Base-by-base conservation (phyloP, 2,888 invertebrate species). In the Watsonalla binaria region DNA sequence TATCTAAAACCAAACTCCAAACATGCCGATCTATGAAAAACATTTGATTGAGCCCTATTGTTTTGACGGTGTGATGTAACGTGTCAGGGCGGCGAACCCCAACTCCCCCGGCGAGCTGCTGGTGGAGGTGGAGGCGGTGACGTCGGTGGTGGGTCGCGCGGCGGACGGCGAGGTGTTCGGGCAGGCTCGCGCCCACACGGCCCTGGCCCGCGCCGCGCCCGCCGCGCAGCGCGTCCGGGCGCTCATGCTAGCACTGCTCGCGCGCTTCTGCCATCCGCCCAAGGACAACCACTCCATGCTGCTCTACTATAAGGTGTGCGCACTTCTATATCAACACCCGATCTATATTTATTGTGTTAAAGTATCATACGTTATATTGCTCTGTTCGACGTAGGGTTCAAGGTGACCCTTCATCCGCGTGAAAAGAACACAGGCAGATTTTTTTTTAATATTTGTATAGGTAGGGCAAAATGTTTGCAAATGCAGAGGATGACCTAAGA, bases 111-210 rank as follows among this genome's bases (percentile, higher is more conserved):
- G 92, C 2, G 92, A 94, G 0, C 92, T 94, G 33, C 84, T 97
- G 35, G 92, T 93, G 61, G 97, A 97, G 79, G 88, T 97, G 47
- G 94, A 96, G 5, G 92, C 94, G 11, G 88, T 97, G 2, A 96
- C 97, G 0, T 94, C 94, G 0, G 93, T 96, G 24, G 92, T 96
- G 58, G 93, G 94, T 0, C 92, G 95, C 59, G 93, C 95, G 4
- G 93, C 95, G 11, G 92, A 92, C 79, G 92, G 82, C 63, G 89
- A 83, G 53, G 82, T 84, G 68, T 72, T 76, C 75, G 84, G 80
- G 15, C n/a, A 13, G 51, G 70, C 76, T 59, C 62, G 62, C 14
- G 68, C 67, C 46, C 85, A 82, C 63, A 74, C 82, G 13, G 77
- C 88, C 46, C 84, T 91, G 61, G 88, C 88, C 65, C 62, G 87